Evolutionary conservation across 2,888 invertebrate species (phyloP).

Genomic region (Caenorhabditis sp.): DNA sequence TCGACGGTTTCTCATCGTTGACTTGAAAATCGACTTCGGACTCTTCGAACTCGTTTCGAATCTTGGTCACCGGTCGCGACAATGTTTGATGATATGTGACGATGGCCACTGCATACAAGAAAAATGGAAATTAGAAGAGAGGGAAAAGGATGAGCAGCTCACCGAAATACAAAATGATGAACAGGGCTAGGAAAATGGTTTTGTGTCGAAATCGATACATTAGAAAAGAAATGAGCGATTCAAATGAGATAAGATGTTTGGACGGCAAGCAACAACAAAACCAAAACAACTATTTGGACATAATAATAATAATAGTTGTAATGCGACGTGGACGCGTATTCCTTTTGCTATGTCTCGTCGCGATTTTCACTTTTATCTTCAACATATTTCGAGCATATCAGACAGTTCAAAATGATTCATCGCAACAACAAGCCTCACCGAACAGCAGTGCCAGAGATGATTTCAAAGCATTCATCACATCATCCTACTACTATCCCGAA

Average conservation of each 20-base stretch:
- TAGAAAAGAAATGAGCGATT: not conserved
- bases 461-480: constrained; percentile 30
- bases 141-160: not conserved
- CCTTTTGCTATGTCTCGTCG: not conserved
- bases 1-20: constrained; percentile 4
- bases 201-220: not conserved
- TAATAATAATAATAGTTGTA: not conserved
- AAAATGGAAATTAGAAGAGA: not conserved
- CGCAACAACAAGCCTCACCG: no score
- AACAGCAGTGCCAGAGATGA: not conserved
- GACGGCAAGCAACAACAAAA: not conserved
- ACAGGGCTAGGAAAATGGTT: not conserved
- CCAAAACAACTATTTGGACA: not conserved
- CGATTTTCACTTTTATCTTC: not conserved
- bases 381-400: not conserved
- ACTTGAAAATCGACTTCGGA: constrained; percentile 7
- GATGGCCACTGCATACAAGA: not conserved
- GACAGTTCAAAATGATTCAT: not conserved
- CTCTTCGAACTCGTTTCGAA: not conserved
- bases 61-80: not conserved
- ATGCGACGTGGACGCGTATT: not conserved
- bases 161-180: not conserved
- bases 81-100: not conserved
- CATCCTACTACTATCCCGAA: constrained; percentile 31
- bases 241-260: not conserved